Evolutionary conservation across 1,140 invertebrate species (phyloP).

Genomic region (Lasaia peninsularis): DNA sequence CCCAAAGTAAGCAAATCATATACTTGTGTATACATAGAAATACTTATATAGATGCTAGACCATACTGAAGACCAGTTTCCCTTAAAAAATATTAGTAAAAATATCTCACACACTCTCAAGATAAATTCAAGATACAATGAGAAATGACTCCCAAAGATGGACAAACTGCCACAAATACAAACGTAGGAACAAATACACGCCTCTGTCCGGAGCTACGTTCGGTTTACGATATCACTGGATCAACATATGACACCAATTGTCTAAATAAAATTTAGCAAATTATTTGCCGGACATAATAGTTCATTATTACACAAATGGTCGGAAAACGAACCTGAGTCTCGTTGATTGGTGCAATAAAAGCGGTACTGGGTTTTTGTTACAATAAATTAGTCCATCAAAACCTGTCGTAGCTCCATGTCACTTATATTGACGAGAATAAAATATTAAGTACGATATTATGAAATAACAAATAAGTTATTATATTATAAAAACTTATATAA

Average conservation of each 20-base stretch:
- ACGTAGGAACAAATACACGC: conserved; percentile 16
- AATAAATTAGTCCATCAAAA: neutral
- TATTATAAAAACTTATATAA: neutral
- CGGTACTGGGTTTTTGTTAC: no score
- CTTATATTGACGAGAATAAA: conserved; percentile 3
- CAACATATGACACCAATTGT: no score
- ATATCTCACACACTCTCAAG: neutral
- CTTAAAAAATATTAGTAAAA: neutral
- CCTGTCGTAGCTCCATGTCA: neutral
- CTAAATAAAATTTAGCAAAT: no score
- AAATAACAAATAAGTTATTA: conserved; percentile 24
- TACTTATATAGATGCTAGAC: no score
- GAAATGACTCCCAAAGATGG: neutral
- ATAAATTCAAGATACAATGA: conserved; percentile 1
- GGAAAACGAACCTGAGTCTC: no score
- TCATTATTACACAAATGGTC: no score
- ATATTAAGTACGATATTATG: conserved; percentile 17
- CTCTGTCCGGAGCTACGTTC: neutral
- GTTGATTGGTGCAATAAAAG: no score
- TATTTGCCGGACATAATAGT: no score
- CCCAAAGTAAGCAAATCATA: no score
- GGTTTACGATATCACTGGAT: neutral
- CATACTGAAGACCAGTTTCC: no score
- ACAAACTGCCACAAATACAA: conserved; percentile 12
- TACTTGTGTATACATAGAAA: no score